Evolutionary conservation across 2,113 vertebrate genomes (phyloP).

Genomic region (Grantiella picta): DNA sequence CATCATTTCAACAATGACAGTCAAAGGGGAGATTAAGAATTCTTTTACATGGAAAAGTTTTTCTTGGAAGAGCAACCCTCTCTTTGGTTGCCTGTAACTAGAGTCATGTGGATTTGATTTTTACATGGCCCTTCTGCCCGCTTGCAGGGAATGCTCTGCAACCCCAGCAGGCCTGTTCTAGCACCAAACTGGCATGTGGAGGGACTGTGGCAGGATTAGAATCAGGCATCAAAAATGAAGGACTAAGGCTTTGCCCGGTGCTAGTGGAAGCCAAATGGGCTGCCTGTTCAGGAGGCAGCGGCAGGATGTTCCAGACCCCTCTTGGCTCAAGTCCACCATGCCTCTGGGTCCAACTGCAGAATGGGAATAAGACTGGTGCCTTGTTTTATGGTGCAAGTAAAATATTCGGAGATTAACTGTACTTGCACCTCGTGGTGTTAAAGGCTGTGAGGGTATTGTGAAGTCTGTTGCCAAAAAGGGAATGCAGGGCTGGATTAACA

Average conservation of each 20-base stretch:
- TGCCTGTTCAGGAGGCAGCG: neutral
- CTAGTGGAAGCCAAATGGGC: neutral
- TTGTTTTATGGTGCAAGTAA: neutral
- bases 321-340: neutral
- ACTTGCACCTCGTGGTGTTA: neutral
- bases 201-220: accelerated
- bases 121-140: constrained; percentile 14
- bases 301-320: neutral
- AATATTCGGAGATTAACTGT: constrained; percentile 20
- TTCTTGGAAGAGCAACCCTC: constrained; percentile 51
- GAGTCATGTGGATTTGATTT: constrained; percentile 67
- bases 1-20: constrained; percentile 62
- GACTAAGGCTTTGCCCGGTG: neutral
- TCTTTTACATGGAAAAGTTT: constrained; percentile 66
- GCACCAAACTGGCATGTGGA: neutral
- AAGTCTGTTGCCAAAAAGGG: neutral
- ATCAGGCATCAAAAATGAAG: neutral
- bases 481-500: neutral
- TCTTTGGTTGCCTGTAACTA: constrained; percentile 58
- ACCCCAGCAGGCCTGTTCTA: neutral
- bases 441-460: neutral
- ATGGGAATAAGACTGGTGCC: neutral
- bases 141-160: constrained; percentile 11
- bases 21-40: constrained; percentile 64
- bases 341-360: neutral